Conservation (phyloP, 2,888 invertebrate species). For the Smittia aterrima region DNA sequence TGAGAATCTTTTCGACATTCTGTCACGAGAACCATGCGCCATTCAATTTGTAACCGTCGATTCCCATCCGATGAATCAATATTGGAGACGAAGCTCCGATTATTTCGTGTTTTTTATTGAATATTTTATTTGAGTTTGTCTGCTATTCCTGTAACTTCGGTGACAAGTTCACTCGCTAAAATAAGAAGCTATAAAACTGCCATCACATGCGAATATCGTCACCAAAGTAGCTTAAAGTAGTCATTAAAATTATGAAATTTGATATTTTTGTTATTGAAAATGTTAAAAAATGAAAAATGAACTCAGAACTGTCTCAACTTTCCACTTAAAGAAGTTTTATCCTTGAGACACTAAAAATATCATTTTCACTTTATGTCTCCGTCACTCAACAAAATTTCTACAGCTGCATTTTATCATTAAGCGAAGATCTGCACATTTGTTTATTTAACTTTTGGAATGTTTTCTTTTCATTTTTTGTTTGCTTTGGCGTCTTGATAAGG, state of each 20-base stretch:
- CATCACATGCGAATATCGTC: background rate
- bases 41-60: background rate
- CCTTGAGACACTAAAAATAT: background rate
- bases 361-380: background rate
- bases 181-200: too few species aligned
- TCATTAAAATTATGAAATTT: constrained; percentile 11
- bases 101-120: background rate
- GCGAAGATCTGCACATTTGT: constrained; percentile 2
- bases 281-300: background rate
- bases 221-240: background rate
- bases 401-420: background rate
- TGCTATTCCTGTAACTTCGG: background rate
- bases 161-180: background rate
- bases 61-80: background rate
- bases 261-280: background rate
- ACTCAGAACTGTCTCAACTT: background rate
- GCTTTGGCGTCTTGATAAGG: background rate
- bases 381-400: background rate
- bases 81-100: background rate
- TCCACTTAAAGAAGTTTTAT: background rate
- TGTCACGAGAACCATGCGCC: background rate
- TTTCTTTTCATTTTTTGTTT: background rate
- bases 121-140: background rate
- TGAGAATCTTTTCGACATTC: background rate
- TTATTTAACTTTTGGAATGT: constrained; percentile 6